Evolutionary conservation across 2,888 invertebrate genomes (phyloP), one percentile per base, ranked within the genome.

Genomic region (Spatulosminthurus flaviceps): DNA sequence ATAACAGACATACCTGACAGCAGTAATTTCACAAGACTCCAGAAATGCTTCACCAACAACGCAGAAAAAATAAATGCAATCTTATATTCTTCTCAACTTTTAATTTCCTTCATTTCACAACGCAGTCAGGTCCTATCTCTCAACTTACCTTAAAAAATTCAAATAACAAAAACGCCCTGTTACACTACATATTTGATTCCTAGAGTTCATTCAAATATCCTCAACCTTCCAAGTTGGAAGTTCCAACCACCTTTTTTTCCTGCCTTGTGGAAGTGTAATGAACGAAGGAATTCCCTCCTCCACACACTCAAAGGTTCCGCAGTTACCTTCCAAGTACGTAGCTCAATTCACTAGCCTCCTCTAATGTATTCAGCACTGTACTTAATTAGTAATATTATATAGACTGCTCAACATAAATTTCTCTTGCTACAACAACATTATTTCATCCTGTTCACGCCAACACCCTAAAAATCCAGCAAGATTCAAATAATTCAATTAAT

Each of bases 401-500:
- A n/a, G n/a, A n/a, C n/a, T n/a, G n/a, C n/a, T n/a, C n/a, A n/a
- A n/a, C n/a, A n/a, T n/a, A 34, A 34, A 34, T 34, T 60, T 60
- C 60, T n/a, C n/a, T n/a, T n/a, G n/a, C 21, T 2, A 19, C 7
- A 9, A 5, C 60, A 5, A 60, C 16, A 21, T 2, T 22, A 13
- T n/a, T 64, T 64, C 64, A 64, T 64, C 24, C 13, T 24, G 24
- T 64, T 64, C 26, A 22, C n/a, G 22, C 64, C 64, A 64, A 24
- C 64, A 64, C 26, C 64, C 64, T 16, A 60, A 64, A 22, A 64
- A 64, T 64, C 26, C 26, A 64, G 22, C 11, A 64, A 64, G 64
- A 64, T 26, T 64, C 24, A 43, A 76, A 76, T 76, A 76, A 76
- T 76, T 76, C 76, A 76, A 76, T 76, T 76, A 76, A 41, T 41